Evolutionary conservation across 2,888 invertebrate genomes (phyloP), one percentile per base, ranked within the genome.

Genomic region (Corbicula japonica): DNA sequence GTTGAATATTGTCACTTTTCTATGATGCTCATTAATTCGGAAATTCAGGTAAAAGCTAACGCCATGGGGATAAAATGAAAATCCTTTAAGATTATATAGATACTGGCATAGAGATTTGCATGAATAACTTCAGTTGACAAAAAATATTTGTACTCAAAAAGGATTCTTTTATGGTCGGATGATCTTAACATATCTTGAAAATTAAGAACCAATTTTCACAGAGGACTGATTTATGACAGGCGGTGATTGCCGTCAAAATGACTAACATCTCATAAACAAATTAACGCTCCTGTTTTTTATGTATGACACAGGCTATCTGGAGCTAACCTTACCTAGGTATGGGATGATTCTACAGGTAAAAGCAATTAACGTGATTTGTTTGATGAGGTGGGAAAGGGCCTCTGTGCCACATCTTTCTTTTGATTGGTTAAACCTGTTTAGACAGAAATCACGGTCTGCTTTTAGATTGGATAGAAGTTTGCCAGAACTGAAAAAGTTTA

Each of bases 201-300:
- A 75, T 62, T 72, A 68, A 80, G 80, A 80, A 80, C 80, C 80
- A 72, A 75, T 75, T n/a, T 74, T 74, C 50, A 60, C 50, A 76
- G 68, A 68, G 68, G 66, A 68, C 50, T 71, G 66, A 80, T 80
- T 72, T 80, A 76, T 80, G 72, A 76, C 56, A 62, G 54, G 34
- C 58, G 32, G 63, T 70, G 71, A 76, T 80, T 66, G 72, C 71
- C 44, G 44, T 50, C 38, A 28, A 38, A 15, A 44, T 62, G 60
- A 60, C 56, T 54, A 65, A 38, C 38, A 28, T 35, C 18, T 35
- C 23, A 38, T 65, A 74, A 70, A 65, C 44, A 72, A 72, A 56
- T 50, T 58, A 66, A 73, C 80, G 73, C 72, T 76, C 80, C 76
- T 72, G 68, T 56, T 76, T 68, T 72, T 54, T 69, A 52, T 46